These are phyloP conservation scores for Oreohelix idahoensis DNA, from an alignment of 1,140 invertebrate genomes.

Conservation along the genomic window DNA sequence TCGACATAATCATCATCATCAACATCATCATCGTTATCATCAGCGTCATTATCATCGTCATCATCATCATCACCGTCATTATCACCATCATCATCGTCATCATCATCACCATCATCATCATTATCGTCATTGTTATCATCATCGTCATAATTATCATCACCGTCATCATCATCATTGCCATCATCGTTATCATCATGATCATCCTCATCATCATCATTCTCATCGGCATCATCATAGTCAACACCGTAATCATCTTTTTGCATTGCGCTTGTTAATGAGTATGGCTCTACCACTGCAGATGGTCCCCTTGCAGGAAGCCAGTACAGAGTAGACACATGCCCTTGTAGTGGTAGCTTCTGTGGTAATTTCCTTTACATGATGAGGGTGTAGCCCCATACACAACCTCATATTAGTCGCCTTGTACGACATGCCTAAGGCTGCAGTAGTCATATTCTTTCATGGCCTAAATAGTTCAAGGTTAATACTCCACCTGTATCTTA, in stretches of 20 bases:
- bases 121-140: background rate
- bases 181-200: background rate
- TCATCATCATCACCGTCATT: slow-evolving; percentile 11
- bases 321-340: too few relatives aligned
- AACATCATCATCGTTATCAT: slow-evolving; percentile 12
- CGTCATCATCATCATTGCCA: background rate
- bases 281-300: too few relatives aligned
- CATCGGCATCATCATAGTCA: background rate
- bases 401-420: too few relatives aligned
- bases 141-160: background rate
- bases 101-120: slow-evolving; percentile 7
- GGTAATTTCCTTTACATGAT: too few relatives aligned
- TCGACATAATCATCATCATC: slow-evolving; percentile 21
- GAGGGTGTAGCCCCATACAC: too few relatives aligned
- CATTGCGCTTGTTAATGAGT: too few relatives aligned
- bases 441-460: too few relatives aligned
- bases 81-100: slow-evolving; percentile 28
- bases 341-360: too few relatives aligned
- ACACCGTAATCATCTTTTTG: slow-evolving; percentile 20
- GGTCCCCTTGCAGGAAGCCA: too few relatives aligned
- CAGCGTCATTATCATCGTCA: background rate
- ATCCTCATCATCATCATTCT: background rate
- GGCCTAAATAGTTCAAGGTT: too few relatives aligned
- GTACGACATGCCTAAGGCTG: too few relatives aligned
- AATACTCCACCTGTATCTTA: too few relatives aligned